These are phyloP conservation scores for Lochmaea capreae DNA, from an alignment of 2,888 invertebrate genomes.

Conservation along the genomic window DNA sequence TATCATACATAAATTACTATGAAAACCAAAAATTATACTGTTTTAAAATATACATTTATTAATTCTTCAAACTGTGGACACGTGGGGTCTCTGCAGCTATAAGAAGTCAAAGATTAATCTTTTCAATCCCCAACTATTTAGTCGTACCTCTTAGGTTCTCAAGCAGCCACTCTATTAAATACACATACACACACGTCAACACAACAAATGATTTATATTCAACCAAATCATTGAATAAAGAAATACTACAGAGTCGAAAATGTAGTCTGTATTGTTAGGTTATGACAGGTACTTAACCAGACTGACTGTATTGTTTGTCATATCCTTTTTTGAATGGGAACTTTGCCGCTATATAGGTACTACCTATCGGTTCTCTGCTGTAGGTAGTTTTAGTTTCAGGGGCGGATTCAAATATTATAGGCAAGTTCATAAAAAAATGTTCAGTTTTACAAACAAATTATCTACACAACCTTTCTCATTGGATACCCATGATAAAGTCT, in stretches of 20 bases:
- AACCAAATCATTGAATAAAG: slow-evolving; percentile 37
- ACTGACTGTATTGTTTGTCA: slow-evolving; percentile 41
- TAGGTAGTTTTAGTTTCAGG: slow-evolving; percentile 29
- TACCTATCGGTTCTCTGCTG: slow-evolving; percentile 30
- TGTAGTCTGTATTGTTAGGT: slow-evolving; percentile 37
- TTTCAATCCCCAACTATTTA: slow-evolving; percentile 23
- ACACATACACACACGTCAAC: slow-evolving; percentile 40
- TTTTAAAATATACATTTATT: neutral
- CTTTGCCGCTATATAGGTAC: slow-evolving; percentile 31
- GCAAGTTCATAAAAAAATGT: no score
- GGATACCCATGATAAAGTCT: no score
- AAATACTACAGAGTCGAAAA: slow-evolving; percentile 39
- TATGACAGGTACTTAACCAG: slow-evolving; percentile 43
- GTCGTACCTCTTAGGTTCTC: slow-evolving; percentile 18
- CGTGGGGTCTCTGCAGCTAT: slow-evolving; percentile 5
- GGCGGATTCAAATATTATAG: slow-evolving; percentile 12
- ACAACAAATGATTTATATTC: slow-evolving; percentile 41
- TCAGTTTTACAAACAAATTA: no score
- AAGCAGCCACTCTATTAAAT: slow-evolving; percentile 36
- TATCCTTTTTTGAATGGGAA: slow-evolving; percentile 40
- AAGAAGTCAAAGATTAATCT: slow-evolving; percentile 17
- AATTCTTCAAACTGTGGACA: neutral
- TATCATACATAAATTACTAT: neutral
- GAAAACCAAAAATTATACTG: neutral
- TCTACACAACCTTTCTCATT: no score